Conservation (phyloP, 1,140 invertebrate species). For the Globodera rostochiensis region DNA sequence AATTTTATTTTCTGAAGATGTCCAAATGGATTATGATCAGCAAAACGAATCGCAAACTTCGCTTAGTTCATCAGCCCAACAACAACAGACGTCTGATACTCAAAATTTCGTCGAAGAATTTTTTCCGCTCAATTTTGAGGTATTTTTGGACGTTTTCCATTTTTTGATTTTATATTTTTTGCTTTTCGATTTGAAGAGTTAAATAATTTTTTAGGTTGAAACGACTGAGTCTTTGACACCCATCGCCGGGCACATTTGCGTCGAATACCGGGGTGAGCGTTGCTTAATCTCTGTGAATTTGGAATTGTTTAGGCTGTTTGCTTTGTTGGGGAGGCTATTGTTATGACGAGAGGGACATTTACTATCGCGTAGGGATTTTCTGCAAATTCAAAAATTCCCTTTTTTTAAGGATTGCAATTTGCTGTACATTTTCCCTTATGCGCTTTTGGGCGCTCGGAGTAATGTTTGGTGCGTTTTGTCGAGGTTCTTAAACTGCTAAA, state of each 20-base stretch:
- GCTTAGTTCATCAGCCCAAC: too few relatives aligned
- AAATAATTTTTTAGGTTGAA: conserved; percentile 16
- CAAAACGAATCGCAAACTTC: neutral
- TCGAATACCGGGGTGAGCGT: neutral
- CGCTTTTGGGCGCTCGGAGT: conserved; percentile 14
- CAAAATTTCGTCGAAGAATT: neutral
- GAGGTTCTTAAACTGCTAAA: neutral
- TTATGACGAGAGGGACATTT: conserved; percentile 28
- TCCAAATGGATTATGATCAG: neutral
- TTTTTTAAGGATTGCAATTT: conserved; percentile 29
- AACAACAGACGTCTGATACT: neutral
- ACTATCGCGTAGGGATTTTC: conserved; percentile 13
- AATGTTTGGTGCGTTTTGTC: conserved; percentile 11
- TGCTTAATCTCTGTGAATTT: neutral
- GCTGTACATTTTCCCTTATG: conserved; percentile 24
- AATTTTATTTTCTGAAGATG: neutral
- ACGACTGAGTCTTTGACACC: conserved; percentile 19
- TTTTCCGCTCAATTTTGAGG: neutral
- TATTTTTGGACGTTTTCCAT: neutral
- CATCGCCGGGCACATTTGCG: conserved; percentile 27
- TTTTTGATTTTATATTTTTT: too few relatives aligned
- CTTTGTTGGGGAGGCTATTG: conserved; percentile 29
- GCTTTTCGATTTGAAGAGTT: neutral
- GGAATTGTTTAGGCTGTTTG: conserved; percentile 19
- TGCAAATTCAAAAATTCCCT: neutral